Evolutionary conservation across 2,797 vertebrate species (phyloP), one percentile per base, ranked within the genome.

Genomic region (Leptodactylus fallax): DNA sequence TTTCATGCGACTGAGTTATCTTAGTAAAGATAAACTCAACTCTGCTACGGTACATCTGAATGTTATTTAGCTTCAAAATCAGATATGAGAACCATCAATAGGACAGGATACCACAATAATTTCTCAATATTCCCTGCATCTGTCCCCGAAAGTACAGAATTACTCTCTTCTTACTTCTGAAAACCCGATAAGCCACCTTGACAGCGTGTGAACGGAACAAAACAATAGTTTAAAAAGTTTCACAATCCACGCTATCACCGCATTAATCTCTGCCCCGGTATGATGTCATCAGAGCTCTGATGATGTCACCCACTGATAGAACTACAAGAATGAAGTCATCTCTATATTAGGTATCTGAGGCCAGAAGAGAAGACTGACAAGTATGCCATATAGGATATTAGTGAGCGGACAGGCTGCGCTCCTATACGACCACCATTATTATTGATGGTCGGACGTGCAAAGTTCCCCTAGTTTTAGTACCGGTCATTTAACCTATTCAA

Each of bases 401-500:
- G 11, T 11, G 0, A 27, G 27, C 36, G 13, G 79, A 61, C 79
- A 47, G 77, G 9, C 25, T 4, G 53, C 27, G 14, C 9, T 80
- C 21, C 11, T 60, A 45, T 80, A 81, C 23, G 36, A 4, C 19
- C 25, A 21, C 25, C 9, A 4, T 16, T 36, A 12, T 36, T 79
- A 36, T 60, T 21, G 27, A 80, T n/a, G 12, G 3, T 61, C n/a
- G 11, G 14, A 80, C 6, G 45, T 61, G 36, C n/a, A 60, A 47
- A 21, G 58, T 61, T 61, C 17, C 27, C 79, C 14, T 45, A 7
- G 25, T 58, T 81, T 80, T 55, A n/a, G 58, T 23, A 58, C 25
- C 25, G 55, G 53, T 45, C 78, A 60, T 60, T 79, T 84, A 84
- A 84, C 69, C 55, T 84, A 21, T 74, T 58, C 27, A 72, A 7